phyloP scores from a whole-genome alignment of 2,113 vertebrate species.

The Rallus limicola region DNA sequence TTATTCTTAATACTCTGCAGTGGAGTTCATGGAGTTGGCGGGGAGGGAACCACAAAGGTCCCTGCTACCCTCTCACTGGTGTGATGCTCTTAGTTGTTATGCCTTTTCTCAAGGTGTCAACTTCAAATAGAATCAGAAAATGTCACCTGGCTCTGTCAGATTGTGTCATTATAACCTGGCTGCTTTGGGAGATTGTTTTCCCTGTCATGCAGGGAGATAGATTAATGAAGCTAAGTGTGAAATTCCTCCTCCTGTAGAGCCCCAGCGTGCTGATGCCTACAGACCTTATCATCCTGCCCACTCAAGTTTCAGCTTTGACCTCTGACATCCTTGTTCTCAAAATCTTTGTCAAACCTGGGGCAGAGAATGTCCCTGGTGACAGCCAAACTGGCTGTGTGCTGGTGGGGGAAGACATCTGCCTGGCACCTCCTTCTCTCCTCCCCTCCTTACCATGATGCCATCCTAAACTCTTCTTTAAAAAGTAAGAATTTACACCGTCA shows the following conservation, averaged over 20 bases:
- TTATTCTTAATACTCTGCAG: background rate
- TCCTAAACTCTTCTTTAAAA: background rate
- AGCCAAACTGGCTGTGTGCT: background rate
- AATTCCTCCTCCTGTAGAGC: background rate
- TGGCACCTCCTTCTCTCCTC: background rate
- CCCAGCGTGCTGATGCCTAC: background rate
- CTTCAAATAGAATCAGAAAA: constrained; percentile 5
- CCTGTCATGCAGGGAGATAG: background rate
- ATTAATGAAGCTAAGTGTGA: background rate
- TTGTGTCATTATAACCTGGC: background rate
- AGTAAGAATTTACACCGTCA: background rate
- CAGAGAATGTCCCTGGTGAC: background rate
- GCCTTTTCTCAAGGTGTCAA: background rate
- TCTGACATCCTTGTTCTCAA: background rate
- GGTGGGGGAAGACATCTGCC: background rate
- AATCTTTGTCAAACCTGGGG: background rate
- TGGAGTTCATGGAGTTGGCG: background rate
- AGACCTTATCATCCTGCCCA: background rate
- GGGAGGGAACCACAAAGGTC: background rate
- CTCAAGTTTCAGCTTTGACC: background rate
- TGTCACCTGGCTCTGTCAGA: background rate
- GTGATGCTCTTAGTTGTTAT: background rate
- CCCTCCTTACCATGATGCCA: background rate
- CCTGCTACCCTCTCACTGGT: background rate
- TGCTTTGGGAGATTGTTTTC: background rate